These are phyloP conservation scores for Heliconius melpomene DNA, from an alignment of 1,140 invertebrate genomes.

Conservation along the genomic window DNA sequence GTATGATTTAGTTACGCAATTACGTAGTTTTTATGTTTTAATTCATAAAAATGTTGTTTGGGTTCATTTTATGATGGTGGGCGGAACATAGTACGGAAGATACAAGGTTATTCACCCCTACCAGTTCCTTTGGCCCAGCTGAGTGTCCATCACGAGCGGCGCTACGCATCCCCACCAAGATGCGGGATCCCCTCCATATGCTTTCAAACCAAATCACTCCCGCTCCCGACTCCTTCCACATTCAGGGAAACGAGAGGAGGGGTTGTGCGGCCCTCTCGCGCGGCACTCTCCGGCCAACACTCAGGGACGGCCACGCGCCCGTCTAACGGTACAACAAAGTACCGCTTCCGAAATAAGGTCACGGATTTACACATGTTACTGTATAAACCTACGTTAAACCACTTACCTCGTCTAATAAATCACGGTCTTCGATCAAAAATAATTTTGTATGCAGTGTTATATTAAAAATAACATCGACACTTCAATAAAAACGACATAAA, in stretches of 20 bases:
- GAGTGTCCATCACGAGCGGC: constrained; percentile 71
- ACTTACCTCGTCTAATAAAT: constrained; percentile 51
- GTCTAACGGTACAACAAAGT: constrained; percentile 73
- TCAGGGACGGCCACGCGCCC: constrained; percentile 74
- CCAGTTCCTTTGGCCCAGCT: constrained; percentile 71
- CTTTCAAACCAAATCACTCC: constrained; percentile 77
- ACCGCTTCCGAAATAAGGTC: constrained; percentile 79
- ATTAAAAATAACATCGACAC: constrained; percentile 38
- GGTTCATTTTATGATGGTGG: constrained; percentile 47
- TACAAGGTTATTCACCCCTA: constrained; percentile 79
- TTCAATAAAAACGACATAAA: constrained; percentile 54
- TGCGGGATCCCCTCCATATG: constrained; percentile 79
- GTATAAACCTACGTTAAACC: constrained; percentile 47
- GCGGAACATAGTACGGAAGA: constrained; percentile 51
- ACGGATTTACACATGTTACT: constrained; percentile 71
- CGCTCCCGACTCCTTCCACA: constrained; percentile 78
- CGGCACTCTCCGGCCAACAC: constrained; percentile 64
- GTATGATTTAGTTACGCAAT: constrained; percentile 65
- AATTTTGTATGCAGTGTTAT: constrained; percentile 1
- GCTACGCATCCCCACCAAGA: constrained; percentile 79
- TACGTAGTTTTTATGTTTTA: constrained; percentile 44
- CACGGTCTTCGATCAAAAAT: constrained; percentile 24
- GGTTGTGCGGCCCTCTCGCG: constrained; percentile 72
- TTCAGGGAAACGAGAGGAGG: constrained; percentile 79
- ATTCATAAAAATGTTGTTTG: constrained; percentile 54